These are phyloP conservation scores for Myiozetetes cayanensis DNA, from an alignment of 2,113 vertebrate species.

Conservation along the genomic window DNA sequence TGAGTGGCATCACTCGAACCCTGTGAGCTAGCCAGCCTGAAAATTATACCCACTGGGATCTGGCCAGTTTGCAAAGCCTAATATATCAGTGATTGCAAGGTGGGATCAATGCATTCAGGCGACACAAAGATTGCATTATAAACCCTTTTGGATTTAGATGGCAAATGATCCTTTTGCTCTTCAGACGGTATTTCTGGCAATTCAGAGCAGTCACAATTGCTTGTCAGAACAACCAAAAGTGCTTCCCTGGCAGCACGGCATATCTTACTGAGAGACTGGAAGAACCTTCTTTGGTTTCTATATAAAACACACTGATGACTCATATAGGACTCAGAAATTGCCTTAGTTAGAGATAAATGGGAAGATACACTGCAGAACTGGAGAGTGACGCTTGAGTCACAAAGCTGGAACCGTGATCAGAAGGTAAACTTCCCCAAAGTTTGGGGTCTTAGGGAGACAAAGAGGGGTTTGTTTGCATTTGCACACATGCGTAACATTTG, in stretches of 20 bases:
- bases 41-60: slow-evolving; percentile 61
- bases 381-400: slow-evolving; percentile 51
- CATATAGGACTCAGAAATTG: slow-evolving; percentile 64
- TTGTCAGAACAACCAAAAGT: slow-evolving; percentile 67
- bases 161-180: slow-evolving; percentile 57
- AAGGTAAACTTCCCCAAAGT: background rate
- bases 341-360: slow-evolving; percentile 68
- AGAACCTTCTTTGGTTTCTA: slow-evolving; percentile 72
- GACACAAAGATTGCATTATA: slow-evolving; percentile 19
- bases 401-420: slow-evolving; percentile 33
- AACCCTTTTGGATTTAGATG: slow-evolving; percentile 38
- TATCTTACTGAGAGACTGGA: slow-evolving; percentile 71
- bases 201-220: slow-evolving; percentile 60
- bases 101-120: slow-evolving; percentile 16
- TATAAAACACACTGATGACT: slow-evolving; percentile 70
- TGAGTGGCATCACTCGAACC: slow-evolving; percentile 45
- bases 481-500: fast-evolving
- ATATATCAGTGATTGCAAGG: slow-evolving; percentile 48
- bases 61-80: slow-evolving; percentile 54
- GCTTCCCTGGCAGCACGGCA: slow-evolving; percentile 65
- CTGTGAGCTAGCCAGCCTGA: slow-evolving; percentile 45
- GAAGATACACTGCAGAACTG: slow-evolving; percentile 51
- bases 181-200: slow-evolving; percentile 61
- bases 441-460: background rate
- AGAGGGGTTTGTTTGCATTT: background rate